Percentiles rank a stretch among this genome's conserved stretches.
These are phyloP conservation scores for Zaprionus capensis DNA, from an alignment of 1,140 invertebrate species.

Conservation along the genomic window DNA sequence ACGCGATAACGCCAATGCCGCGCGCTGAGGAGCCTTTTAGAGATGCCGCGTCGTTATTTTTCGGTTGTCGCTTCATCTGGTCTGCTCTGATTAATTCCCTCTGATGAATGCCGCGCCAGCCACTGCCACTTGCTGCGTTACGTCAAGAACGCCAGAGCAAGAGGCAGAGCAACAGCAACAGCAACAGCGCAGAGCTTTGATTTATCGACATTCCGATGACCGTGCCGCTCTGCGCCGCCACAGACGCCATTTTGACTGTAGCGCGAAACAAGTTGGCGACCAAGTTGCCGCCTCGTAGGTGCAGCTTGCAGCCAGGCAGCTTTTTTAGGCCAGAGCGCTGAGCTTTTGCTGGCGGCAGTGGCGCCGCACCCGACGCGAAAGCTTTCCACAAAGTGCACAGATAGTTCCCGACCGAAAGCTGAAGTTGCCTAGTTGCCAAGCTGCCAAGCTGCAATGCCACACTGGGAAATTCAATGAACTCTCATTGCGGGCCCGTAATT, in stretches of 20 bases:
- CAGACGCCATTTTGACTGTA: slow-evolving; percentile 63
- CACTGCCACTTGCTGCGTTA: slow-evolving; percentile 53
- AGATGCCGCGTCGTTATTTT: slow-evolving; percentile 78
- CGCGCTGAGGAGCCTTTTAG: slow-evolving; percentile 47
- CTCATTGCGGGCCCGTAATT: neutral
- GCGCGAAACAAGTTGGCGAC: slow-evolving; percentile 9
- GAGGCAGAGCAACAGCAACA: neutral
- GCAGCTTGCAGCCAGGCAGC: slow-evolving; percentile 48
- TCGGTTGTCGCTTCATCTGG: slow-evolving; percentile 71
- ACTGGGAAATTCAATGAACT: slow-evolving; percentile 4
- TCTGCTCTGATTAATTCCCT: slow-evolving; percentile 77
- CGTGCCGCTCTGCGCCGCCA: slow-evolving; percentile 19
- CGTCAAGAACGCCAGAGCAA: slow-evolving; percentile 15
- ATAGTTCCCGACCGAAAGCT: slow-evolving; percentile 29
- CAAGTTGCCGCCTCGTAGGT: slow-evolving; percentile 43
- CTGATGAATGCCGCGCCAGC: slow-evolving; percentile 68
- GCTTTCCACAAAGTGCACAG: slow-evolving; percentile 48
- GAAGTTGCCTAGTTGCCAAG: neutral
- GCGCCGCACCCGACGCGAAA: slow-evolving; percentile 13
- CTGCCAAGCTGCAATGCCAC: slow-evolving; percentile 16
- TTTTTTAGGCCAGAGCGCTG: neutral
- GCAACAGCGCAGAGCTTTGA: slow-evolving; percentile 53
- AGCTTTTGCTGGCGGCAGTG: neutral
- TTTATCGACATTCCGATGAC: slow-evolving; percentile 67
- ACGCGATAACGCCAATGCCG: slow-evolving; percentile 58